These are phyloP conservation scores for Fragum fragum DNA, from an alignment of 2,888 invertebrate species.

Conservation along the genomic window DNA sequence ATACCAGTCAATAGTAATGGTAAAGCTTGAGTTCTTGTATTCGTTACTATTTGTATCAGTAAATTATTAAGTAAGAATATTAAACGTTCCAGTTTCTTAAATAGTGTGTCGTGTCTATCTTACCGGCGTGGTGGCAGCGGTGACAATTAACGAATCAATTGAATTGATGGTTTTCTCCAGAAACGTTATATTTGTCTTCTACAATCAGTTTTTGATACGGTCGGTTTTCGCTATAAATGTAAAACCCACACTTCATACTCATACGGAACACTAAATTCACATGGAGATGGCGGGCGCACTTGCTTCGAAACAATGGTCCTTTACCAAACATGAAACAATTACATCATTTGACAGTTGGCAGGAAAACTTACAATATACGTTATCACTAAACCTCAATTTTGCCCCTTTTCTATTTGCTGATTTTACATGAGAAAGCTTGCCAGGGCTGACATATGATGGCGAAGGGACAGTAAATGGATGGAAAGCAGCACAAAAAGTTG, in stretches of 20 bases:
- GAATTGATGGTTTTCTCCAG: neutral
- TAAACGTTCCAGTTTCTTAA: neutral
- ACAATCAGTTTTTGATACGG: neutral
- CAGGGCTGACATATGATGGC: conserved; percentile 53
- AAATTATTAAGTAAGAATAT: neutral
- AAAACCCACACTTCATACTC: neutral
- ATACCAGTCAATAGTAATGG: too few relatives aligned
- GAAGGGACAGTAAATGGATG: conserved; percentile 29
- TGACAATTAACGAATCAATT: neutral
- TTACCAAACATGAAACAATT: conserved; percentile 63
- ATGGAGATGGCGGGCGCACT: conserved; percentile 14
- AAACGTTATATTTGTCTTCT: neutral
- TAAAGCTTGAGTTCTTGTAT: too few relatives aligned
- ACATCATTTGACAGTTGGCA: conserved; percentile 66
- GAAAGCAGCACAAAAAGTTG: conserved; percentile 46
- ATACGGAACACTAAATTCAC: neutral
- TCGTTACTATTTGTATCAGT: neutral
- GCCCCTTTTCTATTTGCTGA: conserved; percentile 54
- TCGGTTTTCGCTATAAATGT: neutral
- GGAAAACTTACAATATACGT: conserved; percentile 62
- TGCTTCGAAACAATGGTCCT: conserved; percentile 68
- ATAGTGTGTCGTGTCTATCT: conserved; percentile 8
- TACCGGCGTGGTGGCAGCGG: conserved; percentile 33
- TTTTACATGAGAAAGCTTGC: conserved; percentile 45
- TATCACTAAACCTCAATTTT: conserved; percentile 51